Conservation (phyloP, 2,797 vertebrate genomes). For the Monodelphis domestica region DNA sequence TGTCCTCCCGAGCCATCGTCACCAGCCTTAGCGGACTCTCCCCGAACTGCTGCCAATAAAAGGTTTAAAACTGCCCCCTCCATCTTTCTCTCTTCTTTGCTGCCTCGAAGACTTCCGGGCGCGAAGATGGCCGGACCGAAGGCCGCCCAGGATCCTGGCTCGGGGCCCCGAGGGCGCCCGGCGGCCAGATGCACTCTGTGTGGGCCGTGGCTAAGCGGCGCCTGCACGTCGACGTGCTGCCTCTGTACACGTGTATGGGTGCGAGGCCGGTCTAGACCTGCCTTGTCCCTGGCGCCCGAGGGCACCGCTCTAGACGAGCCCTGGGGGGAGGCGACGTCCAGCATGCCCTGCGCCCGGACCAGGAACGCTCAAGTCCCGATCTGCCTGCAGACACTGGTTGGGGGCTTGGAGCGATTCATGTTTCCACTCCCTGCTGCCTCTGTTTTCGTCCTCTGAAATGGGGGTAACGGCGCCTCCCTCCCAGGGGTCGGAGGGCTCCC, state of each 20-base stretch:
- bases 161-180: too few species aligned
- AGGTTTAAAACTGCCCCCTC: neutral
- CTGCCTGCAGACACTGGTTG: neutral
- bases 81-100: neutral
- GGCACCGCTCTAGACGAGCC: neutral
- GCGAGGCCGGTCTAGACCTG: neutral
- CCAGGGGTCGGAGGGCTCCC: neutral
- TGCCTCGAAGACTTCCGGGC: neutral
- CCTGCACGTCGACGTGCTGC: neutral
- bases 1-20: neutral
- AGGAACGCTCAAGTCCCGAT: too few species aligned
- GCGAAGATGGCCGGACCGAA: neutral
- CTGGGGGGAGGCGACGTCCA: neutral
- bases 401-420: too few species aligned
- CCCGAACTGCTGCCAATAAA: neutral
- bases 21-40: too few species aligned
- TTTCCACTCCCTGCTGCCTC: too few species aligned
- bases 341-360: too few species aligned
- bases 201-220: neutral
- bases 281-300: too few species aligned
- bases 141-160: neutral
- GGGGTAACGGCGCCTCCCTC: too few species aligned
- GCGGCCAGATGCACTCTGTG: rapidly evolving
- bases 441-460: neutral
- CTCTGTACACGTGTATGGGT: neutral